Conservation (phyloP, 2,797 vertebrate species). For the Platalea minor region DNA sequence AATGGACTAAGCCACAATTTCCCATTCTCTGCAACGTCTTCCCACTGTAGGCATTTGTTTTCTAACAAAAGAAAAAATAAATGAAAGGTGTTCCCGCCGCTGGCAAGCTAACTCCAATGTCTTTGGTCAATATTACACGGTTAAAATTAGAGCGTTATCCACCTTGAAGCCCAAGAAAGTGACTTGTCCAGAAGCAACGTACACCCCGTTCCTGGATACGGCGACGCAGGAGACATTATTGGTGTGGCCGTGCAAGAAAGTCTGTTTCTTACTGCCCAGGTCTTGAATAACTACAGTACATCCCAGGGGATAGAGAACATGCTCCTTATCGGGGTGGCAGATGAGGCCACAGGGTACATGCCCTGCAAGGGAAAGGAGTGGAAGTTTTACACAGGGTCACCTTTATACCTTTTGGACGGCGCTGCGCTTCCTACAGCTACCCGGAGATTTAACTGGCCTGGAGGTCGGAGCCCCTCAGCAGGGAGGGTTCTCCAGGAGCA, state of each 20-base stretch:
- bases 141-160: neutral
- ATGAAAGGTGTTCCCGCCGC: neutral
- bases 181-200: slow-evolving; percentile 89
- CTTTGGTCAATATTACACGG: neutral
- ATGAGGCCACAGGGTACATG: slow-evolving; percentile 81
- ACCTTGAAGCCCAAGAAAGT: slow-evolving; percentile 91
- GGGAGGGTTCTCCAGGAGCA: neutral
- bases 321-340: slow-evolving; percentile 84
- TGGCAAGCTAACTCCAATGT: neutral
- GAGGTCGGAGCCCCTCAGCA: neutral
- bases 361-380: slow-evolving; percentile 70
- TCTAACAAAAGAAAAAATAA: neutral
- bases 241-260: slow-evolving; percentile 86
- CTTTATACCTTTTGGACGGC: rapidly evolving
- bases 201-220: slow-evolving; percentile 81
- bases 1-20: neutral
- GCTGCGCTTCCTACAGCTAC: neutral
- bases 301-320: slow-evolving; percentile 88
- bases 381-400: neutral
- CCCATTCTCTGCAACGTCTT: neutral
- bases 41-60: neutral
- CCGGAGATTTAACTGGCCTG: neutral
- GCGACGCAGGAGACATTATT: slow-evolving; percentile 86
- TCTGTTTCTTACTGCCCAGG: slow-evolving; percentile 78
- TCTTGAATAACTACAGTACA: slow-evolving; percentile 83